Evolutionary conservation across 1,140 invertebrate genomes (phyloP).

Genomic region (Pomacea maculata): DNA sequence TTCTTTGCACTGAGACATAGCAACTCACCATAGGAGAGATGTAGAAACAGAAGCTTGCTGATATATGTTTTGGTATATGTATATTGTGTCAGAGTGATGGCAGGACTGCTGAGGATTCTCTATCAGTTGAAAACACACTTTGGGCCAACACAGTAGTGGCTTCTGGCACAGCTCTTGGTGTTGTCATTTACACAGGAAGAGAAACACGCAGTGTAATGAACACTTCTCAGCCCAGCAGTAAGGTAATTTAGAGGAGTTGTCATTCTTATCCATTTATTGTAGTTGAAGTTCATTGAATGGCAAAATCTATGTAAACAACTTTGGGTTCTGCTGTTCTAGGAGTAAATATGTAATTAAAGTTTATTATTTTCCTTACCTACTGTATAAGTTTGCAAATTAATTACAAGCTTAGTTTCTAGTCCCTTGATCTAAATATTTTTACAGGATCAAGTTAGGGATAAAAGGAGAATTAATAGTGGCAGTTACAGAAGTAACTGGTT

Average conservation of each 20-base stretch:
- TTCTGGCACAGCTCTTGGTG: conserved; percentile 90
- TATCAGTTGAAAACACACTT: conserved; percentile 96
- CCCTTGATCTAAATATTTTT: too few relatives aligned
- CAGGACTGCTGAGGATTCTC: conserved; percentile 74
- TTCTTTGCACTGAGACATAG: too few relatives aligned
- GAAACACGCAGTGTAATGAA: conserved; percentile 99
- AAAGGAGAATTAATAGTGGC: too few relatives aligned
- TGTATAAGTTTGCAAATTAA: too few relatives aligned
- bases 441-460: too few relatives aligned
- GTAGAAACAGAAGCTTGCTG: not conserved
- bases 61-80: conserved; percentile 1
- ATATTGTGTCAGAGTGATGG: conserved; percentile 49
- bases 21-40: too few relatives aligned
- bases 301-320: too few relatives aligned
- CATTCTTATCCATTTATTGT: not conserved
- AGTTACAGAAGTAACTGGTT: not conserved
- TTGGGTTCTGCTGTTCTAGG: too few relatives aligned
- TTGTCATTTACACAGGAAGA: conserved; percentile 95
- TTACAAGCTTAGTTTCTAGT: too few relatives aligned
- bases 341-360: not conserved
- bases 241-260: conserved; percentile 64
- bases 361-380: not conserved
- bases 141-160: conserved; percentile 99
- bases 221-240: conserved; percentile 92
- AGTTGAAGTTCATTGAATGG: too few relatives aligned